A percentile compares a stretch with the other conserved stretches of the same genome.
Evolutionary conservation across 2,888 invertebrate genomes (phyloP).

Genomic region (Drosophila histrio): DNA sequence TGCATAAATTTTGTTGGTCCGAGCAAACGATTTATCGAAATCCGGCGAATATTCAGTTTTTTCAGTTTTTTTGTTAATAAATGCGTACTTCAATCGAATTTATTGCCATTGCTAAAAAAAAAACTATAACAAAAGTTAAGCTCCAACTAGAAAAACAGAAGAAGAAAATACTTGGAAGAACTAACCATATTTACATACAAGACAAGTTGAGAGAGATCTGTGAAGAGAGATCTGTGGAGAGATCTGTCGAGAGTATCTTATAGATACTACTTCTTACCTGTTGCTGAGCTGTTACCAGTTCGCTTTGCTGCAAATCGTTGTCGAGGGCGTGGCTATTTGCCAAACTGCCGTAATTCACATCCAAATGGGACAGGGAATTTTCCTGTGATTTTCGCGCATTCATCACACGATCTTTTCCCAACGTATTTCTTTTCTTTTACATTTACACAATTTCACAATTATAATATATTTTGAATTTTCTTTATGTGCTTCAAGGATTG

Average conservation of each 20-base stretch:
- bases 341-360: conserved; percentile 76
- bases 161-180: conserved; percentile 1
- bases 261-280: conserved; percentile 52
- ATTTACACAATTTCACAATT: conserved; percentile 12
- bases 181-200: conserved; percentile 59
- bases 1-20: conserved; percentile 60
- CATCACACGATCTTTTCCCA: conserved; percentile 72
- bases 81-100: conserved; percentile 69
- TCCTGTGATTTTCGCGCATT: conserved; percentile 82
- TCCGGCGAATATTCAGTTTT: conserved; percentile 17
- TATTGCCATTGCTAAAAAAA: conserved; percentile 50
- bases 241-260: neutral
- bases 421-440: conserved; percentile 13
- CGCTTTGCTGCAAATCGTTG: conserved; percentile 76
- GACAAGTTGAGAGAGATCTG: neutral
- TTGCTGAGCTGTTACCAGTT: conserved; percentile 43
- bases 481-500: neutral
- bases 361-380: conserved; percentile 83
- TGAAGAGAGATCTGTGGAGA: neutral
- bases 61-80: conserved; percentile 33
- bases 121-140: conserved; percentile 39
- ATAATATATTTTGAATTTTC: neutral
- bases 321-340: conserved; percentile 75
- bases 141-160: conserved; percentile 1
- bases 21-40: conserved; percentile 46